Conservation (phyloP, 2,797 vertebrate species). For the Eulemur mongoz region DNA sequence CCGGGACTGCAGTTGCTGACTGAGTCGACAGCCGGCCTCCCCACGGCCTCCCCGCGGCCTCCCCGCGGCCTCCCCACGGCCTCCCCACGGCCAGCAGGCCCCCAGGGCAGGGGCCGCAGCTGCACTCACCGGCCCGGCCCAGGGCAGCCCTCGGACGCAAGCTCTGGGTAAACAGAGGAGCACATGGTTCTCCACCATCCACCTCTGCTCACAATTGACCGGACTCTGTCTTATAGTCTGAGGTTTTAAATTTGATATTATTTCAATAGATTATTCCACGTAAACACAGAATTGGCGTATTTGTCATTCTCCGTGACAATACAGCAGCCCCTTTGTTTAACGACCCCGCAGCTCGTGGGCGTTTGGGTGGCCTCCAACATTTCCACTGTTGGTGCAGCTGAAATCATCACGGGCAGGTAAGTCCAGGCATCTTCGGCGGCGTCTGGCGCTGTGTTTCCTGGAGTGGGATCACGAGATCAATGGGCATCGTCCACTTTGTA, state of each 20-base stretch:
- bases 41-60: too few species aligned
- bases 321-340: not conserved
- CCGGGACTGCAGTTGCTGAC: not conserved
- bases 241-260: not conserved
- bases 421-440: not conserved
- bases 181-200: fast-evolving
- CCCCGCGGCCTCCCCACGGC: too few species aligned
- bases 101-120: not conserved
- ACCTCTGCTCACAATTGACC: fast-evolving
- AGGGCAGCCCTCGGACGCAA: not conserved
- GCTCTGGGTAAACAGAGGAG: fast-evolving
- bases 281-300: too few species aligned
- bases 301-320: fast-evolving
- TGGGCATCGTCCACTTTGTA: not conserved
- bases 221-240: fast-evolving
- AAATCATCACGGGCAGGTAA: not conserved
- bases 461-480: not conserved
- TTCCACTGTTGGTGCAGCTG: fast-evolving
- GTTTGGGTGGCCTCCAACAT: fast-evolving
- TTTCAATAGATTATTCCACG: not conserved
- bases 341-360: fast-evolving
- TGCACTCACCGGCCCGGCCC: fast-evolving
- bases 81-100: not conserved
- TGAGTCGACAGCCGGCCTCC: too few species aligned
- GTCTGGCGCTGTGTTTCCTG: not conserved